These are phyloP conservation scores for Archips crataeganus DNA, from an alignment of 2,888 invertebrate species.

Conservation along the genomic window DNA sequence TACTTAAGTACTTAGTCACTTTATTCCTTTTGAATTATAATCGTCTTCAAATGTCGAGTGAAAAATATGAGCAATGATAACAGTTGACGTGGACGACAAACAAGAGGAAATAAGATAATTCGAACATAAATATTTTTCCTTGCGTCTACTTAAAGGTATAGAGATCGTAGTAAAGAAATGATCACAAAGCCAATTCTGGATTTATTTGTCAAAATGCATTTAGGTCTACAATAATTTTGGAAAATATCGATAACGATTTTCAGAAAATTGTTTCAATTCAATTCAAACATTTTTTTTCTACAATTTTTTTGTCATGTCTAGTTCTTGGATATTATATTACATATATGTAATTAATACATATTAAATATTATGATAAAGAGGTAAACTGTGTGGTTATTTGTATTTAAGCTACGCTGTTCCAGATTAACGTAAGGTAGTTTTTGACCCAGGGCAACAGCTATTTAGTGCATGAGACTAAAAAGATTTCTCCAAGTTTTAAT, in stretches of 20 bases:
- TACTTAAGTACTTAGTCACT: no score
- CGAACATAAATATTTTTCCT: constrained; percentile 21
- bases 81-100: constrained; percentile 13
- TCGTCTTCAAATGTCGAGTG: constrained; percentile 1
- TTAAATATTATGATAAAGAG: no score
- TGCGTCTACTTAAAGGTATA: neutral
- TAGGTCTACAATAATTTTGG: neutral
- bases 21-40: neutral
- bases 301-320: no score
- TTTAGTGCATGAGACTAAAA: no score
- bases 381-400: no score
- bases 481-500: no score
- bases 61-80: constrained; percentile 12
- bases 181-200: neutral
- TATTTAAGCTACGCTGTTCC: no score
- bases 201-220: neutral
- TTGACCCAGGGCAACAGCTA: no score
- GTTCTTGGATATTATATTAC: no score
- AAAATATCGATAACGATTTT: neutral
- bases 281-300: no score
- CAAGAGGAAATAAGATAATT: constrained; percentile 23
- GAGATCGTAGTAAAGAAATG: neutral
- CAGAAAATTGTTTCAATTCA: neutral
- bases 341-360: no score
- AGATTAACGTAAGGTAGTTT: no score